A percentile compares a stretch with the other conserved stretches of the same genome.
phyloP scores from a whole-genome alignment of 2,888 invertebrate species.

The Lasioglossum calceatum region DNA sequence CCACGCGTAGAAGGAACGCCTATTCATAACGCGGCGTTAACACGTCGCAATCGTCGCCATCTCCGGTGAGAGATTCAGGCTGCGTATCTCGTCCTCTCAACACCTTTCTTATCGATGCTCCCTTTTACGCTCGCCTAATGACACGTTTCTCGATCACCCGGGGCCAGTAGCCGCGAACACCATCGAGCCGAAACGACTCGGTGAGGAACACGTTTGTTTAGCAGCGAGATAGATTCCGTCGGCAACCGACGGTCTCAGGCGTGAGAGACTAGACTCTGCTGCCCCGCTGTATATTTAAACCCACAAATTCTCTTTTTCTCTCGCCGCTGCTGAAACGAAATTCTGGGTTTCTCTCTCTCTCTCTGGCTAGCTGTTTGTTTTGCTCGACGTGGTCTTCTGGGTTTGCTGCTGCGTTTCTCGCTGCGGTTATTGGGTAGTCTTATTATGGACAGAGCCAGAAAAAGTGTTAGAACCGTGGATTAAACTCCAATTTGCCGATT shows the following conservation, averaged over 20 bases:
- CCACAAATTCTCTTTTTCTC: background rate
- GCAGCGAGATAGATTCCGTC: conserved; percentile 76
- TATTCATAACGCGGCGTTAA: conserved; percentile 70
- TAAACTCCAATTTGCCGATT: background rate
- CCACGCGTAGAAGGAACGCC: conserved; percentile 34
- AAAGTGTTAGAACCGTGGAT: background rate
- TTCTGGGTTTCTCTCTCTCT: background rate
- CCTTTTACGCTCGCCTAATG: conserved; percentile 76
- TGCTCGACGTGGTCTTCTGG: background rate
- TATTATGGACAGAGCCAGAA: background rate
- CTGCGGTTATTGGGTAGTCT: background rate
- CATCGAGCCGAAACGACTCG: background rate
- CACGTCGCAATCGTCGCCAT: conserved; percentile 76
- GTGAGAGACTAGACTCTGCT: conserved; percentile 30
- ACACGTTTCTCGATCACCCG: conserved; percentile 78
- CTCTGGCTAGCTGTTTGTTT: background rate
- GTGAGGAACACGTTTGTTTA: conserved; percentile 78
- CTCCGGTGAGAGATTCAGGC: conserved; percentile 48
- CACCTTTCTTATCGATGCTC: conserved; percentile 83
- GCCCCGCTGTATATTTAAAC: conserved; percentile 38
- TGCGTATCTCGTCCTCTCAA: conserved; percentile 82
- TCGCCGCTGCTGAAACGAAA: background rate
- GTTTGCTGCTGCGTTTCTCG: background rate
- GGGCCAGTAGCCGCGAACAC: conserved; percentile 26
- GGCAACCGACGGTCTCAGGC: conserved; percentile 24